These are phyloP conservation scores for Pristionchus fissidentatus DNA, from an alignment of 2,888 invertebrate species.

Conservation along the genomic window DNA sequence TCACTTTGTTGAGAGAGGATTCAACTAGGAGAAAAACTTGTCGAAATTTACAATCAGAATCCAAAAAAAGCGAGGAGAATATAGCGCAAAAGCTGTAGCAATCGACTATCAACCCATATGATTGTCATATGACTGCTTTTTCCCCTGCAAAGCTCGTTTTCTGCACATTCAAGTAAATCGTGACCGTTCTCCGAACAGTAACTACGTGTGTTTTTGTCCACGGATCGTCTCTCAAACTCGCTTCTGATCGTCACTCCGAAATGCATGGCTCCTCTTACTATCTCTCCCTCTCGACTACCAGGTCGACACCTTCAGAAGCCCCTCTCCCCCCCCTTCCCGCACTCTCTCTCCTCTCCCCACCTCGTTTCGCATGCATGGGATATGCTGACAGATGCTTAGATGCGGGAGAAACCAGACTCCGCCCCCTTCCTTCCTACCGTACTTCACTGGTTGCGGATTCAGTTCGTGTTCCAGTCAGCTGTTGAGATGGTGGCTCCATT, in stretches of 20 bases:
- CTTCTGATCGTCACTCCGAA: constrained; percentile 6
- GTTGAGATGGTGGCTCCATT: constrained; percentile 51
- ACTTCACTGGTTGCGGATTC: neutral
- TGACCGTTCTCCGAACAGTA: too few species aligned
- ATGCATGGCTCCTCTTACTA: constrained; percentile 1
- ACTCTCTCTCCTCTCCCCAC: too few species aligned
- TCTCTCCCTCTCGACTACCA: neutral
- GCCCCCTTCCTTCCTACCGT: neutral
- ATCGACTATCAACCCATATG: neutral
- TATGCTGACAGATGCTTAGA: constrained; percentile 27
- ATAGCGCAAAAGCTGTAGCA: too few species aligned
- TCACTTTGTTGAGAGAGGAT: too few species aligned
- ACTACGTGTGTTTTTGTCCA: too few species aligned
- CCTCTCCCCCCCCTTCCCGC: neutral
- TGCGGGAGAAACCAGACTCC: neutral
- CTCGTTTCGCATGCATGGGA: neutral
- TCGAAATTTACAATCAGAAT: too few species aligned
- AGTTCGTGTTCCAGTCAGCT: neutral
- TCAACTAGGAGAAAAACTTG: too few species aligned
- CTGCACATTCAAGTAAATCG: too few species aligned
- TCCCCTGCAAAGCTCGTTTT: too few species aligned
- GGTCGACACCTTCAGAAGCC: too few species aligned
- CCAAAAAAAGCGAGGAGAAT: too few species aligned
- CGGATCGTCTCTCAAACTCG: neutral
- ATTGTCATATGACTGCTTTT: neutral